Percentiles rank a stretch among this genome's conserved stretches.
Conservation (phyloP, 2,888 invertebrate species). For the Drosophila rellima region DNA sequence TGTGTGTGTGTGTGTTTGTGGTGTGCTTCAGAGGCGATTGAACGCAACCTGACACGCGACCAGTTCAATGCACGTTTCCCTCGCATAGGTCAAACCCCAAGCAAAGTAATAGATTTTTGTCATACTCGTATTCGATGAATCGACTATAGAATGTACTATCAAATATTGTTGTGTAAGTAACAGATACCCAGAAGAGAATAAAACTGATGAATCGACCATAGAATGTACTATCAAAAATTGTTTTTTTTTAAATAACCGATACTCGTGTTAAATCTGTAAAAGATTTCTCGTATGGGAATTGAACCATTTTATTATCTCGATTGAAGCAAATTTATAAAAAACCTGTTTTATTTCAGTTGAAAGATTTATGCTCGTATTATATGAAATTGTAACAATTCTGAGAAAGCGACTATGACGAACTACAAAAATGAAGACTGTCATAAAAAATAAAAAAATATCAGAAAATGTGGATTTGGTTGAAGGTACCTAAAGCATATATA, state of each 20-base stretch:
- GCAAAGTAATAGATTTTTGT: slow-evolving; percentile 72
- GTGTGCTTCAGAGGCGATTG: slow-evolving; percentile 59
- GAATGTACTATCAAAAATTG: slow-evolving; percentile 2
- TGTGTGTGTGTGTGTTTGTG: slow-evolving; percentile 1
- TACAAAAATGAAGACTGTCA: too few relatives aligned
- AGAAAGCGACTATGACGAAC: too few relatives aligned
- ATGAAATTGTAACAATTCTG: not conserved
- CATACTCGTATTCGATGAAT: slow-evolving; percentile 3
- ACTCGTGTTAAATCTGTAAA: not conserved
- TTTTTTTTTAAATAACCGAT: not conserved
- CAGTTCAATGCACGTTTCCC: slow-evolving; percentile 76
- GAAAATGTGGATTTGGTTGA: too few relatives aligned
- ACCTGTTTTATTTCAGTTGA: not conserved
- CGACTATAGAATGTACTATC: slow-evolving; percentile 4
- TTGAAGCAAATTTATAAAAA: not conserved
- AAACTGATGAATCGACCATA: slow-evolving; percentile 2
- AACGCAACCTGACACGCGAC: slow-evolving; percentile 80
- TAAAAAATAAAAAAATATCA: too few relatives aligned
- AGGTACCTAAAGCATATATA: too few relatives aligned
- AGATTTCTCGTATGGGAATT: not conserved
- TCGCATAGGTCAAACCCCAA: slow-evolving; percentile 63
- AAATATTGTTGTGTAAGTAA: not conserved
- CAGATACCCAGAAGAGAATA: not conserved
- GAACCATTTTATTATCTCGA: not conserved
- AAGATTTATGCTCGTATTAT: not conserved